Evolutionary conservation across 1,140 invertebrate species (phyloP), one percentile per base, ranked within the genome.

Genomic region (Aphaenogaster floridana): DNA sequence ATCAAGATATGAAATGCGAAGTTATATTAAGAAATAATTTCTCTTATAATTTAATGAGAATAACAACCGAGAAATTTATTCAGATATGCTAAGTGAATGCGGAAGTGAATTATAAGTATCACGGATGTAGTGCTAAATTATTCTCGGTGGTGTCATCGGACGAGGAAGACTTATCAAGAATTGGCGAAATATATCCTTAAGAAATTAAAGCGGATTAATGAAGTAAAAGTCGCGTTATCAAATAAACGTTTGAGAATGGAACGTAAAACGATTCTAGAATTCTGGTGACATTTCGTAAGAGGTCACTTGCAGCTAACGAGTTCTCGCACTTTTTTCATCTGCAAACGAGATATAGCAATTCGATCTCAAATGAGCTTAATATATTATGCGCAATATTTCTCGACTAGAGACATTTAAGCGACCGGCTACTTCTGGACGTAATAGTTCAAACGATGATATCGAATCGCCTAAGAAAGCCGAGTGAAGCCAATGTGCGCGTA

Each of bases 321-420:
- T 89, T 89, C 28, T 78, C 76, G 17, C 71, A 87, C 11, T 34
- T 76, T 50, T 64, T 42, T 42, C 21, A 54, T 17, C 42, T 52
- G 7, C 54, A 28, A 90, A 77, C 86, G 50, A 86, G 69, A 59
- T 36, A 74, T 39, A 36, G 21, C n/a, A 74, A 72, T 87, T 83
- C 76, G n/a, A 8, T 50, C 42, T 54, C 52, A 39, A 52, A 66
- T 15, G 11, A 54, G 52, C 71, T n/a, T 11, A n/a, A n/a, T 28
- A 61, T 39, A 48, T 52, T 61, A 15, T 13, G 34, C 11, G 13
- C 0, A 6, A 54, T 86, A 83, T 91, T 69, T 90, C 36, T 9
- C 50, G 72, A 90, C 90, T 52, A 69, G 89, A 78, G 66, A 64
- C 89, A 87, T 91, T 91, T 90, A 71, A 45, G 13, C 45, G 28